Base-by-base conservation (phyloP, 1,140 invertebrate species). In the Aethina tumida region DNA sequence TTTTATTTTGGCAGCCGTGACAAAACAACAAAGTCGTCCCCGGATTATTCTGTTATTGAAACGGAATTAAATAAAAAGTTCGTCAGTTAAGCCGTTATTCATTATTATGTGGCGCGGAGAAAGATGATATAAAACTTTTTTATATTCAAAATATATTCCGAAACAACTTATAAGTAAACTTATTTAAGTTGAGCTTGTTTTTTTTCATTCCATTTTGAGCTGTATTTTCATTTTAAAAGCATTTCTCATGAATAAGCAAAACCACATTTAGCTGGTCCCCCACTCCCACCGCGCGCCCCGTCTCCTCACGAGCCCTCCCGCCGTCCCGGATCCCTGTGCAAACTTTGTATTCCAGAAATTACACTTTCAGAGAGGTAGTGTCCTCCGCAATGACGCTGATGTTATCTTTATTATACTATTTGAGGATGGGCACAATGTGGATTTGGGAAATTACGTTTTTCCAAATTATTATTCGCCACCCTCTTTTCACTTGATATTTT, bases 191-290 rank as follows among this genome's bases (percentile, higher is more conserved):
- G 31, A 43, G 34, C 43, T 52, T 50, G 45, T 50, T 52, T 52
- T 55, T 55, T 53, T n/a, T n/a, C n/a, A 50, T 55, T 55, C 42
- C 53, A 47, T 49, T 55, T 55, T 48, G 38, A 50, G 51, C 45
- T 47, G 50, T 48, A 53, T 55, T 55, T 53, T 52, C 53, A 52
- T 53, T 55, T 53, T 46, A 51, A 55, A 55, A 53, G 47, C 53
- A 49, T 53, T 55, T 49, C 51, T 55, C 53, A 55, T 55, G 53
- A 55, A 55, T 55, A 53, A 55, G 50, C 50, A 53, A 53, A 55
- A 55, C 44, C 50, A 42, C 44, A 45, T 29, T 16, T 21, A 26
- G 31, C 22, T 41, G 25, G 12, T 46, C 13, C 34, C 41, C 37
- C 30, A 27, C 31, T 16, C 21, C 28, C 32, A 20, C 41, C 35